Conservation (phyloP, 2,113 vertebrate genomes). For the Mastomys coucha region DNA sequence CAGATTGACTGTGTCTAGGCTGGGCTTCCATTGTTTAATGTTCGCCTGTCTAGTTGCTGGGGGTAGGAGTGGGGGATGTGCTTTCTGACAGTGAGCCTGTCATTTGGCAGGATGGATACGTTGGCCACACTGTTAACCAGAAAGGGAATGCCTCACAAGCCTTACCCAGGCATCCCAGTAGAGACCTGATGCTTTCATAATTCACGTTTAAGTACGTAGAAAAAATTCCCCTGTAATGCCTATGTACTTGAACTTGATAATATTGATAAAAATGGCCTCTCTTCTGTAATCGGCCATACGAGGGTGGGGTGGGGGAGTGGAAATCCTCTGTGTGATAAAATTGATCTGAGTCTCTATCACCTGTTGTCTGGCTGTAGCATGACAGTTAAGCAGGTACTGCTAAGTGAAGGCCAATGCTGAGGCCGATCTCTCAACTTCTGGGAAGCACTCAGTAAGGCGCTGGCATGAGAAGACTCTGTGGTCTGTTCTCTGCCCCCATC, state of each 20-base stretch:
- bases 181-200: conserved; percentile 26
- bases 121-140: not conserved
- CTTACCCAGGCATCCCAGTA: not conserved
- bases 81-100: conserved; percentile 5
- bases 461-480: not conserved
- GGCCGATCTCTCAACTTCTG: not conserved
- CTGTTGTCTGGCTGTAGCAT: not conserved
- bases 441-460: not conserved
- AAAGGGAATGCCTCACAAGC: conserved; percentile 54
- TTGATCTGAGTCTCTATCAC: conserved; percentile 12
- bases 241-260: conserved; percentile 67
- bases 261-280: conserved; percentile 55
- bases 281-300: not conserved
- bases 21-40: not conserved
- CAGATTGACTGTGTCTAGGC: conserved; percentile 40
- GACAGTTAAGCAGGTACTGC: not conserved
- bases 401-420: conserved; percentile 9
- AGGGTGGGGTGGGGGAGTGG: not conserved
- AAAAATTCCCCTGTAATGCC: conserved; percentile 52
- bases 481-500: not conserved
- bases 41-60: not conserved
- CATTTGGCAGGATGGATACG: not conserved
- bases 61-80: not conserved
- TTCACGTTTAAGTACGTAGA: conserved; percentile 53
- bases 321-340: conserved; percentile 42